Percentiles rank a stretch among this genome's conserved stretches.
Conservation (phyloP, 2,113 vertebrate genomes). For the Bubo scandiacus region DNA sequence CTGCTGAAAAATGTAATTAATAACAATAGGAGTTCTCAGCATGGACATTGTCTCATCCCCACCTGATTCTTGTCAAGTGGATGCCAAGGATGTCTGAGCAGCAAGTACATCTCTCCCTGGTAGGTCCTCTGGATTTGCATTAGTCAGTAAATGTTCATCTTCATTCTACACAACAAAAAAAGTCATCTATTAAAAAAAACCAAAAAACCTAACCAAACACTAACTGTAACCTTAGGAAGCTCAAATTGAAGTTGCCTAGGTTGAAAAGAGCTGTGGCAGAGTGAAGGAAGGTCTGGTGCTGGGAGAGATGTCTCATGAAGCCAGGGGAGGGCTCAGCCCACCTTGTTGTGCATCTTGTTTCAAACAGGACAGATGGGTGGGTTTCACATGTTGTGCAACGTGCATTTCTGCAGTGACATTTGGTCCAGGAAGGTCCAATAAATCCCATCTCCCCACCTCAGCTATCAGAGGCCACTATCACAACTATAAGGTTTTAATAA, state of each 20-base stretch:
- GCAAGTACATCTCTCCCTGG: background rate
- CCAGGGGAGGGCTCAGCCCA: background rate
- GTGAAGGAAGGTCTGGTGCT: background rate
- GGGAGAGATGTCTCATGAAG: background rate
- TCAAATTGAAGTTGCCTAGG: background rate
- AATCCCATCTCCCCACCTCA: background rate
- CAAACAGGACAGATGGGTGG: background rate
- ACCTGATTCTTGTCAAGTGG: background rate
- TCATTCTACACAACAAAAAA: background rate
- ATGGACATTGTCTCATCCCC: fast-evolving
- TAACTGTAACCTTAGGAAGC: background rate
- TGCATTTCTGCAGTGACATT: background rate
- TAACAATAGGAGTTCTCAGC: background rate
- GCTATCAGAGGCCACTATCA: fast-evolving
- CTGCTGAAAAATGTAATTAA: background rate
- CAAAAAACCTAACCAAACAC: background rate
- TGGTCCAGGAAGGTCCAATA: background rate
- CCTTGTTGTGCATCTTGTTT: background rate
- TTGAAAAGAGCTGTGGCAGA: background rate
- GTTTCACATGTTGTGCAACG: background rate
- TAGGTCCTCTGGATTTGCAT: background rate
- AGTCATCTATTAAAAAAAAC: fast-evolving
- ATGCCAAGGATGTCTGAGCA: background rate
- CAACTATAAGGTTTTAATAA: background rate
- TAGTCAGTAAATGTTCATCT: background rate